Evolutionary conservation across 2,797 vertebrate species (phyloP), one percentile per base, ranked within the genome.

Genomic region (Coreius guichenoti): DNA sequence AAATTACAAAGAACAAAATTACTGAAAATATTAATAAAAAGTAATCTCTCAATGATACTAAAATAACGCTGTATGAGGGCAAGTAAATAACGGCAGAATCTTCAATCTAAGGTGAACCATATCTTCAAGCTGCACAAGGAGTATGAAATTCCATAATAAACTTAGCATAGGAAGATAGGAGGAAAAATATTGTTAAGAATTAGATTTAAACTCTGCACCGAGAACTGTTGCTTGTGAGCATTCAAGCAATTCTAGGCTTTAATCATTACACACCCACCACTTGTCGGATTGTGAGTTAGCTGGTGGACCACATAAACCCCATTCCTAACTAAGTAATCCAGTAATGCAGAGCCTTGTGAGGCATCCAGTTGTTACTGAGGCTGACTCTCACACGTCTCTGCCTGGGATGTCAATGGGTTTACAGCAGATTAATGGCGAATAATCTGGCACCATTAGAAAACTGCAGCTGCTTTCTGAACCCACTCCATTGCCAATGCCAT

Each of bases 391-490:
- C 68, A 68, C 68, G 17, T 70, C 83, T 78, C 69, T 23, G 29
- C 45, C 26, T 36, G 23, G 61, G 80, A 81, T 77, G 76, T 84
- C 85, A 75, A 26, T 83, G 19, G 84, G 82, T 56, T 73, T 85
- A 80, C 49, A 58, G 63, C 54, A 63, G 83, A 88, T 88, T 86
- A 89, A 83, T 85, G 47, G 56, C 19, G 77, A 72, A 88, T 87
- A 87, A 88, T 88, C 82, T 86, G 85, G 72, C 87, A 88, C 49
- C n/a, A 67, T 72, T 58, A 65, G 39, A 87, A 88, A 83, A 31
- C 14, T 84, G 76, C 58, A 83, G 83, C 83, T 81, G 82, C 78
- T 45, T 82, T 54, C 65, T 19, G 49, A 76, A 87, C 73, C 63
- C 36, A 73, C 54, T 82, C 63, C 67, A 49, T 63, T 54, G 5